A percentile compares a stretch with the other conserved stretches of the same genome.
phyloP scores from a whole-genome alignment of 2,888 invertebrate species.

The Agrochola lota region DNA sequence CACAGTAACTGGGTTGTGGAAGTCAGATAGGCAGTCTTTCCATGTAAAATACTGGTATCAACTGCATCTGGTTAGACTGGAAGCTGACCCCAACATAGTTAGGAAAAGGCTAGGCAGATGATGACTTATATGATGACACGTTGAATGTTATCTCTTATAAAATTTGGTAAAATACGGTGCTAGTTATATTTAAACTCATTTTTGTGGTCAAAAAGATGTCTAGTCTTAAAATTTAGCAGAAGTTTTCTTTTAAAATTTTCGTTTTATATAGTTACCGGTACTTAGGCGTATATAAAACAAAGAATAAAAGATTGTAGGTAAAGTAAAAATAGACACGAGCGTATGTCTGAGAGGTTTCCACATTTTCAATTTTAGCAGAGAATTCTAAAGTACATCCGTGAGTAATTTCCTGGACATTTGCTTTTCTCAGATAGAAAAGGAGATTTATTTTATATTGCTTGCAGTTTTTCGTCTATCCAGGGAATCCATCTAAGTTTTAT shows the following conservation, averaged over 20 bases:
- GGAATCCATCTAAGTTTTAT: slow-evolving; percentile 11
- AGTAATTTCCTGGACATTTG: slow-evolving; percentile 63
- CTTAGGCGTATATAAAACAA: neutral
- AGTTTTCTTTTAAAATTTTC: neutral
- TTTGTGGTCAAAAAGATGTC: neutral
- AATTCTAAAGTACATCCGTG: slow-evolving; percentile 57
- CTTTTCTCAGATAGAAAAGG: slow-evolving; percentile 45
- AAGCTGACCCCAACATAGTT: too few relatives aligned
- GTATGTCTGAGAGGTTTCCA: slow-evolving; percentile 36
- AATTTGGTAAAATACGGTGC: neutral
- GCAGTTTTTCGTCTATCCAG: slow-evolving; percentile 31
- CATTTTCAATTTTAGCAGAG: slow-evolving; percentile 55
- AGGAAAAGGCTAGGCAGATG: too few relatives aligned
- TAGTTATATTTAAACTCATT: neutral
- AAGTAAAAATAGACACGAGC: slow-evolving; percentile 5
- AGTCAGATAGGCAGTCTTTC: too few relatives aligned
- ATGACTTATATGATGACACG: too few relatives aligned
- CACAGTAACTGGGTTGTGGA: too few relatives aligned
- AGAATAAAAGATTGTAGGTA: neutral
- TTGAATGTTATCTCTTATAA: neutral
- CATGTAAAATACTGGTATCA: too few relatives aligned
- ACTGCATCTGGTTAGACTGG: too few relatives aligned
- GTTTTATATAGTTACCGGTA: too few relatives aligned
- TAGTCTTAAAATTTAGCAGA: neutral
- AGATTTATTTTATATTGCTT: slow-evolving; percentile 55